Evolutionary conservation across 2,113 vertebrate genomes (phyloP), one percentile per base, ranked within the genome.

Genomic region (Anarhynchus alexandrinus): DNA sequence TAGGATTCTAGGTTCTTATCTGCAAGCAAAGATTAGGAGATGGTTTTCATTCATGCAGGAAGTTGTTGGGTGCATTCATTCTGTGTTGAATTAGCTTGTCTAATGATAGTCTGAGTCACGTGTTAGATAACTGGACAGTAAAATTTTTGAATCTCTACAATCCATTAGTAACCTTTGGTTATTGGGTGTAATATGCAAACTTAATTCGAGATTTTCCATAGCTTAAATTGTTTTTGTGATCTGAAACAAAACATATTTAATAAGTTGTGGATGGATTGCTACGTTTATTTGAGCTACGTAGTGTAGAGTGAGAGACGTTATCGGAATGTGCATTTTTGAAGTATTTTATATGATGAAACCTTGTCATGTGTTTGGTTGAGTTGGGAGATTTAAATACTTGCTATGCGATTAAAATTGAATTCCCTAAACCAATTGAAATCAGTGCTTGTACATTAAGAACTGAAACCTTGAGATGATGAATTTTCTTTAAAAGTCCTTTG

Each of bases 191-290:
- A 43, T 55, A 51, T 42, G 23, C 9, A 52, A 77, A 5, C 8
- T 52, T 34, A 54, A 42, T 15, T 72, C 0, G 0, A 38, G 22
- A 9, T 17, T 51, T 83, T 88, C 6, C 9, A 1, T 45, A 6
- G 15, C 12, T 65, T 40, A 9, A 58, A 22, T 19, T 43, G 5
- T 15, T 79, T 49, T 15, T 70, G 19, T 69, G 10, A 64, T 47
- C 3, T 47, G 43, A 55, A 90, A 11, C 20, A 58, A 43, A 62
- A 10, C 3, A 9, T 13, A 3, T 20, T 26, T 29, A 34, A 5
- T 25, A 9, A 45, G 5, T 30, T 52, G 3, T 26, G 15, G 12
- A 23, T 6, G 13, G 23, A 16, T 52, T 5, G 2, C 12, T 67
- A 10, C 6, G 2, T 66, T 61, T 73, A 14, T 27, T 81, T 38